Percentiles rank a stretch among this genome's conserved stretches.
Evolutionary conservation across 1,140 invertebrate species (phyloP).

Genomic region (Atta colombica): DNA sequence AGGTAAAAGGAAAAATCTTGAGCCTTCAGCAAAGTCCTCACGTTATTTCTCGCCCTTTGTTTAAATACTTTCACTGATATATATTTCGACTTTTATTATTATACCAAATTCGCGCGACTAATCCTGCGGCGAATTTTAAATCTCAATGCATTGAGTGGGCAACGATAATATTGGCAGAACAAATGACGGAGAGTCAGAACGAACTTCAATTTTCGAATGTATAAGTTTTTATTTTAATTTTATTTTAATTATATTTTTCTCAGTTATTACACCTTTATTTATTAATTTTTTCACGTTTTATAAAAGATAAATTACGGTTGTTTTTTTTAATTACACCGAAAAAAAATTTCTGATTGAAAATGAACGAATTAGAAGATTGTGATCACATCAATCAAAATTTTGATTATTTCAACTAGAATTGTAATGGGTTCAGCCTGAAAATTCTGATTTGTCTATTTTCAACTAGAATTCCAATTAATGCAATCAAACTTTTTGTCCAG

Average conservation of each 20-base stretch:
- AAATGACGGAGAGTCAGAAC: not conserved
- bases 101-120: not conserved
- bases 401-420: no score
- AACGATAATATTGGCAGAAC: not conserved
- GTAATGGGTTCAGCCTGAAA: no score
- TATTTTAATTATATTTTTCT: not conserved
- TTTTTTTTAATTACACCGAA: not conserved
- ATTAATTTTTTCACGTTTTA: not conserved
- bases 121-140: not conserved
- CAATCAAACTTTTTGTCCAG: no score
- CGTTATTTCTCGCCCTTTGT: constrained; percentile 67
- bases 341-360: no score
- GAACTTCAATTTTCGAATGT: not conserved
- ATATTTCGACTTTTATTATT: constrained; percentile 42
- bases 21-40: constrained; percentile 70
- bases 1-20: constrained; percentile 77
- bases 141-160: not conserved
- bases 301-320: not conserved
- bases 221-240: not conserved
- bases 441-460: no score
- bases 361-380: no score
- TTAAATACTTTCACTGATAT: constrained; percentile 14
- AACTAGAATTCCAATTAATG: no score
- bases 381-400: no score
- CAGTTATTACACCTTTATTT: not conserved